These are phyloP conservation scores for Phymorhynchus buccinoides DNA, from an alignment of 1,140 invertebrate species.

Conservation along the genomic window DNA sequence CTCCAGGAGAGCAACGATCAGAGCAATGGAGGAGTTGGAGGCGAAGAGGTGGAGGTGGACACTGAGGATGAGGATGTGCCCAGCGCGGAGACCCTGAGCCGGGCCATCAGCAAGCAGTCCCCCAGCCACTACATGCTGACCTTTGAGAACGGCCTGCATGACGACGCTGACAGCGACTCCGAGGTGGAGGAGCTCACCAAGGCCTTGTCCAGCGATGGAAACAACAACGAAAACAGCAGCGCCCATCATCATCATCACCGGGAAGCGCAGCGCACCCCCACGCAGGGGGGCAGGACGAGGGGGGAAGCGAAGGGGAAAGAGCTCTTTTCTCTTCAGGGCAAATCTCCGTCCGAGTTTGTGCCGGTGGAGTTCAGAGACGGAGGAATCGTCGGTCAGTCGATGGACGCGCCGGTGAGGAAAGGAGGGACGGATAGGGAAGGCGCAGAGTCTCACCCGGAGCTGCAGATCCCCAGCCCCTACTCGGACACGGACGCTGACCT, in stretches of 20 bases:
- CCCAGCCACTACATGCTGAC: slow-evolving; percentile 35
- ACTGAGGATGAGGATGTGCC: neutral
- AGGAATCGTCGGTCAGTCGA: neutral
- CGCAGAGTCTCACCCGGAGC: neutral
- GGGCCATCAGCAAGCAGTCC: slow-evolving; percentile 4
- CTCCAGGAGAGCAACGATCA: neutral
- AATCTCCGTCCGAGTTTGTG: too few relatives aligned
- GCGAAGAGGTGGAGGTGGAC: neutral
- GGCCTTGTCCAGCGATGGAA: slow-evolving; percentile 26
- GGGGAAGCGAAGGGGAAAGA: too few relatives aligned
- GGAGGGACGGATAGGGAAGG: neutral
- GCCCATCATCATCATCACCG: neutral
- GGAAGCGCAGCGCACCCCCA: neutral
- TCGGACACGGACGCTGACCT: slow-evolving; percentile 11
- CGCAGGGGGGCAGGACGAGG: neutral
- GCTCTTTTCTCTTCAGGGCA: too few relatives aligned
- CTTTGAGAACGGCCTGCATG: slow-evolving; percentile 32
- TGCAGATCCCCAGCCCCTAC: neutral
- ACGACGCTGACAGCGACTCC: slow-evolving; percentile 28
- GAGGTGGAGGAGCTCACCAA: slow-evolving; percentile 31
- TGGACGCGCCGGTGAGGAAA: neutral
- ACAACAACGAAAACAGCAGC: slow-evolving; percentile 22
- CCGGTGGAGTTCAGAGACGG: neutral
- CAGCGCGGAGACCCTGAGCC: neutral
- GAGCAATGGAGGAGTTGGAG: neutral